Conservation (phyloP, 23 tunicate species). For the Ascidia mentula region DNA sequence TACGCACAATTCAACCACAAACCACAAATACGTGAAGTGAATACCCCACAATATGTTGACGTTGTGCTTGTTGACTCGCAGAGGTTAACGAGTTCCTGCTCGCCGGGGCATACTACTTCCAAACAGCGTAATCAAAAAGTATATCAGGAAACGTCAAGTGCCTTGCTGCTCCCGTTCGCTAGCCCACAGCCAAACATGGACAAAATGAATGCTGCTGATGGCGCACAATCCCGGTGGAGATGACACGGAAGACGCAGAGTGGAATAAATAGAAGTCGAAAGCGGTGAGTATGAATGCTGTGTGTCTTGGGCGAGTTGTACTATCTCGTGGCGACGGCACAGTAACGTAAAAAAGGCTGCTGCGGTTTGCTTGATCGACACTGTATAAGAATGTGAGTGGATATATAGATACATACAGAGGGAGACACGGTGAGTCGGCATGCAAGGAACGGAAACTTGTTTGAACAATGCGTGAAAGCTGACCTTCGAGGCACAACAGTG, state of each 20-base stretch:
- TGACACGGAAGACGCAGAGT: background rate
- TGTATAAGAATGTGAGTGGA: background rate
- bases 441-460: background rate
- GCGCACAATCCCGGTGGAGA: background rate
- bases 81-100: background rate
- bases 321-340: constrained; percentile 9
- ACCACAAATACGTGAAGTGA: too few relatives aligned
- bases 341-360: background rate
- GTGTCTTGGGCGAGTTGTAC: background rate
- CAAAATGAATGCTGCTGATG: background rate
- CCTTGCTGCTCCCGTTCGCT: background rate
- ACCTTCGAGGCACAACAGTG: too few relatives aligned
- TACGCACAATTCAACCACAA: background rate
- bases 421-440: background rate
- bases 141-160: background rate
- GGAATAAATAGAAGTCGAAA: background rate
- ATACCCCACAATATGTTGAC: too few relatives aligned
- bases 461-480: background rate
- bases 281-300: background rate
- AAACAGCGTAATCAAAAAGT: background rate
- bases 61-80: background rate
- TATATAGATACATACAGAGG: background rate
- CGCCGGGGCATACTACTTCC: background rate
- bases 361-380: background rate
- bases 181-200: background rate